A percentile compares a stretch with the other conserved stretches of the same genome.
phyloP scores from a whole-genome alignment of 2,888 invertebrate genomes.

The Chrysotoxum bicinctum region DNA sequence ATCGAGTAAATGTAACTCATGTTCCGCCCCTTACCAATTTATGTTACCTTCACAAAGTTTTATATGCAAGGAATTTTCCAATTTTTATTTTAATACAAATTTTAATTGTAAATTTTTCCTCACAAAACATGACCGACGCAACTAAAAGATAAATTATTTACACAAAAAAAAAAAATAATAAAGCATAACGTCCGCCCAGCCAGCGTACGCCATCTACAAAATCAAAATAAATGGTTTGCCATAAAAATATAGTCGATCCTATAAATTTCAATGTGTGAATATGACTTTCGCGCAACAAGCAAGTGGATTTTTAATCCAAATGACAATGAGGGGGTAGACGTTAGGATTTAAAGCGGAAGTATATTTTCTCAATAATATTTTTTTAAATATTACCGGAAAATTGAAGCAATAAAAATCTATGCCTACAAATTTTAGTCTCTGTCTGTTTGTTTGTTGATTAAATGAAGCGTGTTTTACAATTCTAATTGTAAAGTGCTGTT shows the following conservation, averaged over 20 bases:
- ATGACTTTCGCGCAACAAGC: conserved; percentile 20
- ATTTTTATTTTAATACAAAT: background rate
- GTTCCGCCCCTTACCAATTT: conserved; percentile 1
- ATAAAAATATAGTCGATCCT: conserved; percentile 52
- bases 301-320: background rate
- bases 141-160: background rate
- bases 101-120: background rate
- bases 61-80: background rate
- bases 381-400: conserved; percentile 32
- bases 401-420: background rate
- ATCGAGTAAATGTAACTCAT: conserved; percentile 5
- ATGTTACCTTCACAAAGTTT: conserved; percentile 1
- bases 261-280: conserved; percentile 62
- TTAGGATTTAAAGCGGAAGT: conserved; percentile 29
- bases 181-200: conserved; percentile 14
- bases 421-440: background rate
- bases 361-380: conserved; percentile 41
- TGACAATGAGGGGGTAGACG: background rate
- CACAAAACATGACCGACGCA: background rate
- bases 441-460: background rate
- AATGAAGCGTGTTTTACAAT: background rate
- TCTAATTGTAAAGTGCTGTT: conserved; percentile 23
- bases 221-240: conserved; percentile 43
- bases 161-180: background rate
- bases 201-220: conserved; percentile 26